Conservation (phyloP, 2,888 invertebrate species). For the Acanthosoma haemorrhoidale region DNA sequence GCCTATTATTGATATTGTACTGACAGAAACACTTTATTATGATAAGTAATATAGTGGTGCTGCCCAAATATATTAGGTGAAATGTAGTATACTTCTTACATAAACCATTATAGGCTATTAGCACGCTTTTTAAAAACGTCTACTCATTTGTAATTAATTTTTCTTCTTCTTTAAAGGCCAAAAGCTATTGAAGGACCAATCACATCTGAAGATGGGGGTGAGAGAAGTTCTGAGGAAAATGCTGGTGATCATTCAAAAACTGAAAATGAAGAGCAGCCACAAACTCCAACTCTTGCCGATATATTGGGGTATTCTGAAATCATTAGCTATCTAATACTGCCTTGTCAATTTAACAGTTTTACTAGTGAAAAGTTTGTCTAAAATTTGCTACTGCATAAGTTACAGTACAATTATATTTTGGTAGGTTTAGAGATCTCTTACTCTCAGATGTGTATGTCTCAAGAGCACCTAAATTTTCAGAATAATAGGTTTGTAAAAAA, state of each 20-base stretch:
- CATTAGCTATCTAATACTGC: background rate
- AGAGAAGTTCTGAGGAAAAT: constrained; percentile 58
- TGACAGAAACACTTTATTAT: too few species aligned
- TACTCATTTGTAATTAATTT: background rate
- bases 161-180: constrained; percentile 25
- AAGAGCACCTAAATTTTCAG: too few species aligned
- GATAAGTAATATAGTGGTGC: too few species aligned
- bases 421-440: too few species aligned
- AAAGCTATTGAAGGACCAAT: constrained; percentile 45
- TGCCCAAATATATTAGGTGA: too few species aligned
- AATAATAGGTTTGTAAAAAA: too few species aligned
- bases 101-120: constrained; percentile 9
- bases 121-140: background rate
- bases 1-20: too few species aligned
- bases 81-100: too few species aligned
- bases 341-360: background rate
- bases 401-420: too few species aligned
- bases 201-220: constrained; percentile 67
- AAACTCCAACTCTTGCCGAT: constrained; percentile 66
- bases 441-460: too few species aligned
- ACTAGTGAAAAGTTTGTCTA: too few species aligned
- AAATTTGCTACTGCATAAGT: too few species aligned
- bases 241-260: constrained; percentile 52
- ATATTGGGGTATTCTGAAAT: constrained; percentile 57
- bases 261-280: constrained; percentile 47